Percentiles rank a stretch among this genome's conserved stretches.
Conservation (phyloP, 2,113 vertebrate genomes). For the Centropus bengalensis region DNA sequence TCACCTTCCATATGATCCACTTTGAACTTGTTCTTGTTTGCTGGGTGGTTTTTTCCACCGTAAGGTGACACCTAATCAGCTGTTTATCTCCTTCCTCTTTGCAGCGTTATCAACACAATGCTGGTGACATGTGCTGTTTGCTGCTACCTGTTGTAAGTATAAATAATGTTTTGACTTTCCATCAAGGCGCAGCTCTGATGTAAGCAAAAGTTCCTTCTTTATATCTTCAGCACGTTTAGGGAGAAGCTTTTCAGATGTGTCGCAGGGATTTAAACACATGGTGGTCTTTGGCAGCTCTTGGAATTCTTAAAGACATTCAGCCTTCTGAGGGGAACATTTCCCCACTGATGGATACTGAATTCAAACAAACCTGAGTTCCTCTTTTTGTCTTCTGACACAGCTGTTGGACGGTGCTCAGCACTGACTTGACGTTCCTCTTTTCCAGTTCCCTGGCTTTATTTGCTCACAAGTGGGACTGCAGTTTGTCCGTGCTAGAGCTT, state of each 20-base stretch:
- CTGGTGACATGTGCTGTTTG: conserved; percentile 93
- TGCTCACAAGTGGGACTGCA: not conserved
- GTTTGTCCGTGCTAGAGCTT: not conserved
- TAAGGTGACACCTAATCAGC: conserved; percentile 1
- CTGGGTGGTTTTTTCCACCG: not conserved
- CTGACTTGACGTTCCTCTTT: not conserved
- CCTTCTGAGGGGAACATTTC: not conserved
- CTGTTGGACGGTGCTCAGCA: not conserved
- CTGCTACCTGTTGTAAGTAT: conserved; percentile 99
- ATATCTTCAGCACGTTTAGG: not conserved
- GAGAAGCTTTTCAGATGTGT: not conserved
- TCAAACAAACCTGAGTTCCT: not conserved
- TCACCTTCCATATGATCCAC: conserved; percentile 42
- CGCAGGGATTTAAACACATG: not conserved
- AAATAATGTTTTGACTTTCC: not conserved
- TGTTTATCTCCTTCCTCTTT: conserved; percentile 23
- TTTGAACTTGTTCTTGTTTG: not conserved
- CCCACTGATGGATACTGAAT: not conserved
- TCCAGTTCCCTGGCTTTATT: not conserved
- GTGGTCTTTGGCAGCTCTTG: not conserved
- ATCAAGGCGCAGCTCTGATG: not conserved
- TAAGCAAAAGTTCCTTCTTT: not conserved
- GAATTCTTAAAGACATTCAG: not conserved
- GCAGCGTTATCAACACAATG: conserved; percentile 95
- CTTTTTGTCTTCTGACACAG: not conserved